Conservation (phyloP, 2,888 invertebrate species). For the Thecophora atra region DNA sequence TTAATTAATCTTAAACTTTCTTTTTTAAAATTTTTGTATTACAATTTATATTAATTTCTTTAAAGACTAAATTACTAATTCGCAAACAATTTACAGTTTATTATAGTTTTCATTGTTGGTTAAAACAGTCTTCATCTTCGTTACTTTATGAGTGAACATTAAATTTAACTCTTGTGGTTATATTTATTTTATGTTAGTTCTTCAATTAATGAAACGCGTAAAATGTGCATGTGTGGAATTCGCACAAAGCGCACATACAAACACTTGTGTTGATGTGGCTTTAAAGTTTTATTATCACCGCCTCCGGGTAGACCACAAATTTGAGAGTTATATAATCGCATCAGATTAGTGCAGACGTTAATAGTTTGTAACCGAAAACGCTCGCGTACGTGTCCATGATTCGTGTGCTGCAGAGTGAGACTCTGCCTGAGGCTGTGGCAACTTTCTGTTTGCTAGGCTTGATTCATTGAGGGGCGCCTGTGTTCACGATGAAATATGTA, state of each 20-base stretch:
- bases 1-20: no score
- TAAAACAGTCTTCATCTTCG: no score
- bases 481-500: not conserved
- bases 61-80: no score
- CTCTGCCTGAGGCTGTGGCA: not conserved
- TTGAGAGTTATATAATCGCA: conserved; percentile 28
- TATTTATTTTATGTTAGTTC: no score
- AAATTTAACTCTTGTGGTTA: no score
- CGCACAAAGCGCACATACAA: not conserved
- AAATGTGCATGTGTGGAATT: not conserved
- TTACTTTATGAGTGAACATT: no score
- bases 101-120: no score
- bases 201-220: no score
- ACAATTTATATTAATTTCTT: no score
- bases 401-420: conserved; percentile 2
- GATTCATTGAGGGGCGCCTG: not conserved
- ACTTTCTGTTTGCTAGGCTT: not conserved
- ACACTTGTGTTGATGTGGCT: not conserved
- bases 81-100: no score
- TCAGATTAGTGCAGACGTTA: conserved; percentile 4
- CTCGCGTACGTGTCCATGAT: not conserved
- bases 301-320: not conserved
- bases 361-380: not conserved
- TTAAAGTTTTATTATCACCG: not conserved
- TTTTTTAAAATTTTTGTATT: no score